These are phyloP conservation scores for Ceratina australensis DNA, from an alignment of 1,140 invertebrate genomes.

Conservation along the genomic window DNA sequence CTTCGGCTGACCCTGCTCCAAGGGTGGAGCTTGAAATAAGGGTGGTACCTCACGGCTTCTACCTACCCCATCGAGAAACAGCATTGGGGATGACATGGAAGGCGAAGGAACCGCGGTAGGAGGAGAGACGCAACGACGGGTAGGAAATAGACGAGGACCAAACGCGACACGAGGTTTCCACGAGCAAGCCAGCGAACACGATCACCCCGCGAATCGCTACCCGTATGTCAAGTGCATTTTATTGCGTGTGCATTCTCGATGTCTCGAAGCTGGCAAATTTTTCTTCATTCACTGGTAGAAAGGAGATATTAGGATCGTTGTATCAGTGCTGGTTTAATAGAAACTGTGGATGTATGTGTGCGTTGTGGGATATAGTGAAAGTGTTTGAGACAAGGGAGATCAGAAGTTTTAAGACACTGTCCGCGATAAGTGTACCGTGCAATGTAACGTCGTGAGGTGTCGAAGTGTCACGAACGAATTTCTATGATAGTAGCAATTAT, in stretches of 20 bases:
- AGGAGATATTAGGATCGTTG: too few relatives aligned
- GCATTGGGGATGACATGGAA: conserved; percentile 53
- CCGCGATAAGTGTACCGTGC: background rate
- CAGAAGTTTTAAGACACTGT: background rate
- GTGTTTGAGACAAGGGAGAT: background rate
- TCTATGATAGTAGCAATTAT: background rate
- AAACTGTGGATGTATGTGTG: background rate
- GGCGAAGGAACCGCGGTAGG: conserved; percentile 22
- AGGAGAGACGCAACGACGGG: conserved; percentile 24
- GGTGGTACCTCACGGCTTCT: conserved; percentile 68
- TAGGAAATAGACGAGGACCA: background rate
- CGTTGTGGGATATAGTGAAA: background rate
- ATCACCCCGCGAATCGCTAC: conserved; percentile 11
- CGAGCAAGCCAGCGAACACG: background rate
- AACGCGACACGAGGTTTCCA: conserved; percentile 25
- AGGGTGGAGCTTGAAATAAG: conserved; percentile 78
- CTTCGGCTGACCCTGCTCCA: conserved; percentile 60
- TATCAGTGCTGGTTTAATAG: too few relatives aligned
- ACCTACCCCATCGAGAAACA: conserved; percentile 59
- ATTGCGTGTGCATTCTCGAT: conserved; percentile 22
- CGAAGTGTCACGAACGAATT: background rate
- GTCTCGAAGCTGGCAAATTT: too few relatives aligned
- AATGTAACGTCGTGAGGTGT: background rate
- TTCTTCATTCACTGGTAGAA: background rate
- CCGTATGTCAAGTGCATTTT: conserved; percentile 30